Evolutionary conservation across 2,797 vertebrate species (phyloP), one percentile per base, ranked within the genome.

Genomic region (Lacerta bilineata): DNA sequence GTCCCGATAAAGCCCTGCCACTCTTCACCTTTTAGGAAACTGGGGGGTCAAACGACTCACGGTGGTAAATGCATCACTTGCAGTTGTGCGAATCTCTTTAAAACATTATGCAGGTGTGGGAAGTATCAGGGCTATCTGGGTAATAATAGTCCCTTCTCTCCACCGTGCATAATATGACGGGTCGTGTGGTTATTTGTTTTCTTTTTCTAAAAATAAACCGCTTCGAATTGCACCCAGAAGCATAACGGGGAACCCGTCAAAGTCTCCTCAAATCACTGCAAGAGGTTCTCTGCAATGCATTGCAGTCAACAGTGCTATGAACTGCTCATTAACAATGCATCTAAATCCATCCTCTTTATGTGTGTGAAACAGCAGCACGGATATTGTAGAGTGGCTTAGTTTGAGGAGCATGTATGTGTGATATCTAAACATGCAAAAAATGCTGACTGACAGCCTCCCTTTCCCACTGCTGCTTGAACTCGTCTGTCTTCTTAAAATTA

Each of bases 391-490:
- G 50, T 80, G 55, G 33, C 66, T 13, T 17, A 46, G 5, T 6
- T 11, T 15, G 46, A 13, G 46, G 46, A 50, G 69, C 1, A 36
- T 23, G 3, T 36, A 1, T 33, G 68, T n/a, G 27, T 27, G 18
- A 23, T 64, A 64, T 64, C 61, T 64, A 78, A 78, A 85, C 39
- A 81, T 75, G 83, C 85, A 84, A 66, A 66, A 50, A 81, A 84
- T 78, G n/a, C 85, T 20, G 3, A 69, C 33, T 75, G 41, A 83
- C 33, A 33, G 27, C 43, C 80, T 85, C 80, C 25, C 91, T 80
- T 89, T 69, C 29, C 83, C 74, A 80, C 20, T 9, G 5, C 43
- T 61, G 29, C 46, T 68, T 87, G 41, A 20, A 18, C 17, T 9
- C 0, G 3, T 46, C 4, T 64, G n/a, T 87, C 80, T 84, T 36